Evolutionary conservation across 2,797 vertebrate genomes (phyloP), one percentile per base, ranked within the genome.

Genomic region (Neostethus bicornis): DNA sequence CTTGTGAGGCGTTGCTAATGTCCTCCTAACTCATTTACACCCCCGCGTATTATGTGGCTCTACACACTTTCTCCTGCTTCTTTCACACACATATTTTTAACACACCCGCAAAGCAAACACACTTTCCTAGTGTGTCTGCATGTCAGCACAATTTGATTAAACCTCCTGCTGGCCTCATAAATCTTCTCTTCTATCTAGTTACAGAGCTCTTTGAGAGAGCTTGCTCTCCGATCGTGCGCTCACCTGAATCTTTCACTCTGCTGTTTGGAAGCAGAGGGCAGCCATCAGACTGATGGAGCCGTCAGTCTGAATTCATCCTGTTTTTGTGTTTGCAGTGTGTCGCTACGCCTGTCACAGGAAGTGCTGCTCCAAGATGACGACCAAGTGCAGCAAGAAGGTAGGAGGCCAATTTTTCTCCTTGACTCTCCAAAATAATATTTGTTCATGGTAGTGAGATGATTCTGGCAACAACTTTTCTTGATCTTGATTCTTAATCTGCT

Each of bases 331-430:
- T 89, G 71, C 89, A 98, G 96, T 96, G 57, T 98, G 96, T 85
- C 95, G 95, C 78, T 96, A 94, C 61, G 95, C 96, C 76, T 98
- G 96, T 83, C 96, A 98, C 85, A 96, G 94, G 87, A 98, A 96
- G 81, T 98, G 96, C 87, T 98, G 95, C 83, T 91, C 94, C 80
- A 95, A 90, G 89, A 96, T 94, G 77, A 94, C 91, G 0, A 94
- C 92, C 49, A 94, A 93, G 80, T 98, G 96, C 83, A 94, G 93
- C 66, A 98, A 97, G 83, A 98, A 98, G 95, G 96, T 98, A 91
- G 25, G 80, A 25, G 34, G 60, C 29, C 7, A 5, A 29, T 39
- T 43, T 20, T 46, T 39, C 8, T 16, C 4, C 14, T 9, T 2
- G 14, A 8, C 1, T n/a, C 25, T 26, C 7, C n/a, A 7, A 34